Conservation (phyloP, 2,113 vertebrate genomes). For the Phalacrocorax brasilianus region DNA sequence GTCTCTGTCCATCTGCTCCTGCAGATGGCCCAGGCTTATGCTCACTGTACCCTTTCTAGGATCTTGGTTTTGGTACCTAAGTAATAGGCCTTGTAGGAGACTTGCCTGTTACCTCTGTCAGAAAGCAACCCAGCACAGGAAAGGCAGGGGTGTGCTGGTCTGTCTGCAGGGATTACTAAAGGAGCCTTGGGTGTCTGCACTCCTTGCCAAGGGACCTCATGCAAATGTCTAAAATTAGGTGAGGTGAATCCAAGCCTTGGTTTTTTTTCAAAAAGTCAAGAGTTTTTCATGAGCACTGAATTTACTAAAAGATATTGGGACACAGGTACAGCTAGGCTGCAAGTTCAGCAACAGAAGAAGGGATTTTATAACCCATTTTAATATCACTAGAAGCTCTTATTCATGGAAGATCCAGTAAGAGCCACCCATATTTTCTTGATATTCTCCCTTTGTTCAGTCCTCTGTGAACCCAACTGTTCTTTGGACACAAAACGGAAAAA, state of each 20-base stretch:
- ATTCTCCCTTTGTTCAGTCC: slow-evolving; percentile 19
- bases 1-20: not conserved
- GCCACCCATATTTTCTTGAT: slow-evolving; percentile 31
- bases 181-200: not conserved
- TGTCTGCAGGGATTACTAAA: not conserved
- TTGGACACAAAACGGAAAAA: slow-evolving; percentile 14
- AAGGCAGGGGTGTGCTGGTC: not conserved
- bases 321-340: not conserved
- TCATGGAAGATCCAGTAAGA: not conserved
- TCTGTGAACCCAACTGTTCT: slow-evolving; percentile 10
- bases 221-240: not conserved
- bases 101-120: not conserved
- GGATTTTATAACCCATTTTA: not conserved
- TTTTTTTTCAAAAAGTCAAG: not conserved
- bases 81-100: not conserved
- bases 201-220: not conserved
- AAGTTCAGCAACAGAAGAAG: not conserved
- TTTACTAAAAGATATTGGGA: not conserved
- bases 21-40: not conserved
- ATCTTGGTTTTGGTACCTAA: not conserved
- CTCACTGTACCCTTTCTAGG: not conserved
- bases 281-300: not conserved
- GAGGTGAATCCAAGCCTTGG: not conserved
- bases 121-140: not conserved
- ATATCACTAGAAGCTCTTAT: not conserved